A percentile compares a stretch with the other conserved stretches of the same genome.
These are phyloP conservation scores for Junco hyemalis DNA, from an alignment of 2,113 vertebrate genomes.

Conservation along the genomic window DNA sequence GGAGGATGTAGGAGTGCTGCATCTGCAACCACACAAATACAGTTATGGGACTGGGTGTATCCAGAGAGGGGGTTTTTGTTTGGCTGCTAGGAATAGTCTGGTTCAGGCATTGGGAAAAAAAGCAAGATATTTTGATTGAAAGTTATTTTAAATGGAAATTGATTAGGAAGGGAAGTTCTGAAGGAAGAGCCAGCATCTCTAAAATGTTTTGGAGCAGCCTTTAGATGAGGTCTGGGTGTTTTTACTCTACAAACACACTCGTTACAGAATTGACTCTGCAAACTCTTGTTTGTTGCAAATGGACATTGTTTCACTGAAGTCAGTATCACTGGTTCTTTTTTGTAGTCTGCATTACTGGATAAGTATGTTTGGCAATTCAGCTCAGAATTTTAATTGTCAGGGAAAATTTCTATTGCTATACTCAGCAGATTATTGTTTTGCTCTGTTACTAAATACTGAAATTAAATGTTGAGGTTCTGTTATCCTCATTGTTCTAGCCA, in stretches of 20 bases:
- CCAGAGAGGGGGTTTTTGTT: neutral
- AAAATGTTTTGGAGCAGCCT: neutral
- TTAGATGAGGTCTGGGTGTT: neutral
- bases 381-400: neutral
- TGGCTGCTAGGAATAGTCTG: neutral
- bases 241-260: neutral
- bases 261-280: neutral
- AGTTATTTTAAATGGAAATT: neutral
- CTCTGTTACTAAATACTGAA: neutral
- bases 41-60: neutral
- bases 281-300: neutral
- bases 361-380: neutral
- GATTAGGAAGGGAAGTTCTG: neutral
- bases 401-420: neutral
- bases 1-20: neutral
- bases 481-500: neutral
- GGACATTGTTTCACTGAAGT: neutral
- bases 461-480: neutral
- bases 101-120: neutral
- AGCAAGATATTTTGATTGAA: neutral
- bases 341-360: neutral
- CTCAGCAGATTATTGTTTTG: neutral
- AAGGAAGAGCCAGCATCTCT: neutral
- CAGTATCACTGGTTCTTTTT: neutral
- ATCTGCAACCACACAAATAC: neutral